Evolutionary conservation across 53 echinoderm and acorn worm species (phyloP).

Genomic region (Henricia sp.): DNA sequence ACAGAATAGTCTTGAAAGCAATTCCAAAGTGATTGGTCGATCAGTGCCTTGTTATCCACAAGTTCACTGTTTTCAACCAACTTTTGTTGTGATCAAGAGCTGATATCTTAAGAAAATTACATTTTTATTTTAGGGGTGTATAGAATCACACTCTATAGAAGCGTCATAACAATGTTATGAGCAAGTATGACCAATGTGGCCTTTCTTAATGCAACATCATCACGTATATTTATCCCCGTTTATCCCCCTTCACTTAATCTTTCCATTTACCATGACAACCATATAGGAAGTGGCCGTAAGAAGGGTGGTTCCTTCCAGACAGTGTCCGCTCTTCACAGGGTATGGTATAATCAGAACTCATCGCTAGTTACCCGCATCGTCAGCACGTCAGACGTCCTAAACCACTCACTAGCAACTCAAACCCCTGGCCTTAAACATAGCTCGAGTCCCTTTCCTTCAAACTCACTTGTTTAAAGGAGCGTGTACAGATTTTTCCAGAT

Average conservation of each 20-base stretch:
- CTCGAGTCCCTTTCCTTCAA: too few species aligned
- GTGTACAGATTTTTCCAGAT: too few species aligned
- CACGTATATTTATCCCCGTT: not conserved
- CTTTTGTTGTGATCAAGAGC: too few species aligned
- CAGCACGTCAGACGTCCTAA: conserved; percentile 36
- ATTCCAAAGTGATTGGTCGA: too few species aligned
- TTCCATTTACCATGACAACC: conserved; percentile 14
- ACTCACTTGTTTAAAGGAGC: too few species aligned
- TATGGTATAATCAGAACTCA: conserved; percentile 64
- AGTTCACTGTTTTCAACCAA: too few species aligned
- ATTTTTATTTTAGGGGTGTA: too few species aligned
- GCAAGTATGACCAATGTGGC: not conserved
- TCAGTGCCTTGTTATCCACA: too few species aligned
- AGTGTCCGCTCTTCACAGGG: conserved; percentile 98
- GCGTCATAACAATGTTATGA: too few species aligned
- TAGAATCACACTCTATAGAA: too few species aligned
- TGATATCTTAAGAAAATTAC: too few species aligned
- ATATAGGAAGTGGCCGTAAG: conserved; percentile 86
- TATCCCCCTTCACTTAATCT: conserved; percentile 7
- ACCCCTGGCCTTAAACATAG: not conserved
- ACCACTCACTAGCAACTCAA: not conserved
- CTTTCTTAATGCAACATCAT: conserved; percentile 4
- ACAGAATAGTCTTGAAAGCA: too few species aligned
- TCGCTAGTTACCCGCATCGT: not conserved
- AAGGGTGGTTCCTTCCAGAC: conserved; percentile 99